Conservation (phyloP, 1,140 invertebrate species). For the Sycophila sp. region DNA sequence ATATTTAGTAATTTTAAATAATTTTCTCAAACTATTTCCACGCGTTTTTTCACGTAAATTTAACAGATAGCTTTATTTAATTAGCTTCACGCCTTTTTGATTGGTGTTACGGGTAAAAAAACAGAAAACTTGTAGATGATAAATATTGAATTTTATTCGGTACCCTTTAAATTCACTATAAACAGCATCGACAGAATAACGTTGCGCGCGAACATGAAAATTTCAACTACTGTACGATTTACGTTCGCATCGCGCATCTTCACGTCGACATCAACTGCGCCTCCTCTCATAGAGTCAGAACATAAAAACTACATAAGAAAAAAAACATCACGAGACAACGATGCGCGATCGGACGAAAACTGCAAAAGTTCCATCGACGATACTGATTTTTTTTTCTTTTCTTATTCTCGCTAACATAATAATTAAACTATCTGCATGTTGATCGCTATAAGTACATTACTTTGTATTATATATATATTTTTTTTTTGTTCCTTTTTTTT, state of each 20-base stretch:
- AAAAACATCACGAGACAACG: conserved; percentile 13
- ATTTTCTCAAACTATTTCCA: too few relatives aligned
- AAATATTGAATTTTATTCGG: conserved; percentile 57
- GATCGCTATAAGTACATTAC: conserved; percentile 31
- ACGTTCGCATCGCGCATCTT: not conserved
- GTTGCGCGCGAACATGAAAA: not conserved
- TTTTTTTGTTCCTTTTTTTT: too few relatives aligned
- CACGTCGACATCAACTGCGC: not conserved
- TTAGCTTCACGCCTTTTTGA: too few relatives aligned
- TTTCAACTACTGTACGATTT: too few relatives aligned
- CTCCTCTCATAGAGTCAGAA: not conserved
- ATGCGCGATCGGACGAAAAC: not conserved
- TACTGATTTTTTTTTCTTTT: conserved; percentile 17
- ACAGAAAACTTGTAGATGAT: conserved; percentile 42
- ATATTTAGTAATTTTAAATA: too few relatives aligned
- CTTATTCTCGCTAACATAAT: conserved; percentile 18
- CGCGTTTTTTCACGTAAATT: too few relatives aligned
- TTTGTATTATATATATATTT: too few relatives aligned
- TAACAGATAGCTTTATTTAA: too few relatives aligned
- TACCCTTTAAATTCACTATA: conserved; percentile 33
- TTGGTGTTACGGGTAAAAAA: too few relatives aligned
- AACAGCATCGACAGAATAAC: conserved; percentile 24
- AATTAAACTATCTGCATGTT: conserved; percentile 19
- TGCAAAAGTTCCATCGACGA: conserved; percentile 20
- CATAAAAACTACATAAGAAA: not conserved